Conservation (phyloP, 2,888 invertebrate species). For the Ethmia dodecea region DNA sequence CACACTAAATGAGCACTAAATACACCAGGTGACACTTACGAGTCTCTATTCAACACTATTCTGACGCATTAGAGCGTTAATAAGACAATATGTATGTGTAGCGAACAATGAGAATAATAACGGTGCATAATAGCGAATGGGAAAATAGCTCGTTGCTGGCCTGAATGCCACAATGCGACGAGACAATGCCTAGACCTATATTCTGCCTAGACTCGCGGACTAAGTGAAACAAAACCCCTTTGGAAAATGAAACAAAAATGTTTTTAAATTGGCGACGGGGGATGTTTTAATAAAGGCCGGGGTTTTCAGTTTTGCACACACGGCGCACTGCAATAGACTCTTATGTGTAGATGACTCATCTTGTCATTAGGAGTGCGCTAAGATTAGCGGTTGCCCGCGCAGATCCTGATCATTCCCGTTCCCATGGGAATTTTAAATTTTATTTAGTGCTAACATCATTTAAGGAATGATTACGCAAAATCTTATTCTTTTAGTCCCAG, state of each 20-base stretch:
- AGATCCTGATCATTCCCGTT: too few relatives aligned
- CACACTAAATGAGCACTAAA: too few relatives aligned
- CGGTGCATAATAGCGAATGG: slow-evolving; percentile 64
- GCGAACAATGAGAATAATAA: slow-evolving; percentile 66
- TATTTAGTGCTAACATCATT: too few relatives aligned
- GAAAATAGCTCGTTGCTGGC: slow-evolving; percentile 65
- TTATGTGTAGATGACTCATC: too few relatives aligned
- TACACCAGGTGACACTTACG: slow-evolving; percentile 10
- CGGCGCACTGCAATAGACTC: too few relatives aligned
- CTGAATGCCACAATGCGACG: slow-evolving; percentile 60
- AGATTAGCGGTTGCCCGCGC: too few relatives aligned
- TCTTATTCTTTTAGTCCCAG: too few relatives aligned
- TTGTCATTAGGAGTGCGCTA: too few relatives aligned
- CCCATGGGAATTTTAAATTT: too few relatives aligned
- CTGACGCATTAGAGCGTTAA: slow-evolving; percentile 32
- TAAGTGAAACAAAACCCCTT: slow-evolving; percentile 66
- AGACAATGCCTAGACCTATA: slow-evolving; percentile 58
- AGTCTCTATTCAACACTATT: slow-evolving; percentile 14
- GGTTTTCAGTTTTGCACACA: too few relatives aligned
- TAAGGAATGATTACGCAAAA: too few relatives aligned
- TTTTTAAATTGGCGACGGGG: slow-evolving; percentile 44
- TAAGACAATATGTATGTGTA: slow-evolving; percentile 54
- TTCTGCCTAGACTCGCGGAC: slow-evolving; percentile 48
- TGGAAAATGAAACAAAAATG: slow-evolving; percentile 52
- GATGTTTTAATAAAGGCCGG: slow-evolving; percentile 16